Evolutionary conservation across 1,140 invertebrate species (phyloP).

Genomic region (Cydia pomonella): DNA sequence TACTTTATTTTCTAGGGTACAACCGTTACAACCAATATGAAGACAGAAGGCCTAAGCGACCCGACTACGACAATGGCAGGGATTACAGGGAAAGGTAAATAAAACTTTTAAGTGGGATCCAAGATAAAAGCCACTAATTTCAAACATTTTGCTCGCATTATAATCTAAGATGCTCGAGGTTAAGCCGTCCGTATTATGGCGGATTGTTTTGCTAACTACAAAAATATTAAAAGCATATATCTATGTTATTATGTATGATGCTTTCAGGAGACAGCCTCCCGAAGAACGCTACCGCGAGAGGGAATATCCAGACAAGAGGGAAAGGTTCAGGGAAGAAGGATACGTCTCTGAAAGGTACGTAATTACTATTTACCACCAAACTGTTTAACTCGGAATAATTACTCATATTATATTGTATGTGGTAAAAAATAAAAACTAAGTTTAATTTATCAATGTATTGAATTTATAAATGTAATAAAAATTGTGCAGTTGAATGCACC

Average conservation of each 20-base stretch:
- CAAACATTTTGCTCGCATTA: not conserved
- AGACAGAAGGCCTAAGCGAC: slow-evolving; percentile 55
- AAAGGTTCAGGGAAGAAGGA: slow-evolving; percentile 62
- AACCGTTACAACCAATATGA: slow-evolving; percentile 67
- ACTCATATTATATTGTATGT: not conserved
- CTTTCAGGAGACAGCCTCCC: slow-evolving; percentile 47
- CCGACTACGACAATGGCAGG: slow-evolving; percentile 53
- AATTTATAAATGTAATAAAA: not conserved
- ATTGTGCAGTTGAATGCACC: not conserved
- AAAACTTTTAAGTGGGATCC: not conserved
- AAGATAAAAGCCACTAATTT: not conserved
- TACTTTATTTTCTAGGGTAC: slow-evolving; percentile 46
- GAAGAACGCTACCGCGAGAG: slow-evolving; percentile 58
- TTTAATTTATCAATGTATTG: not conserved
- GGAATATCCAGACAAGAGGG: slow-evolving; percentile 61
- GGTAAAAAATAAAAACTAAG: not conserved
- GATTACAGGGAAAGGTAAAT: slow-evolving; percentile 66
- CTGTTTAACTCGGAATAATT: slow-evolving; percentile 5
- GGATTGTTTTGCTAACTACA: too few relatives aligned
- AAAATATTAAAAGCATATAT: too few relatives aligned
- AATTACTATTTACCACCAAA: slow-evolving; percentile 11
- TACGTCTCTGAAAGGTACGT: slow-evolving; percentile 59
- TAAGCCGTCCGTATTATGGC: too few relatives aligned
- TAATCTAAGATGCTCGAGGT: not conserved
- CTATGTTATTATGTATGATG: not conserved